Base-by-base conservation (phyloP, 2,888 invertebrate species). In the Zygothrica quintamaculata region DNA sequence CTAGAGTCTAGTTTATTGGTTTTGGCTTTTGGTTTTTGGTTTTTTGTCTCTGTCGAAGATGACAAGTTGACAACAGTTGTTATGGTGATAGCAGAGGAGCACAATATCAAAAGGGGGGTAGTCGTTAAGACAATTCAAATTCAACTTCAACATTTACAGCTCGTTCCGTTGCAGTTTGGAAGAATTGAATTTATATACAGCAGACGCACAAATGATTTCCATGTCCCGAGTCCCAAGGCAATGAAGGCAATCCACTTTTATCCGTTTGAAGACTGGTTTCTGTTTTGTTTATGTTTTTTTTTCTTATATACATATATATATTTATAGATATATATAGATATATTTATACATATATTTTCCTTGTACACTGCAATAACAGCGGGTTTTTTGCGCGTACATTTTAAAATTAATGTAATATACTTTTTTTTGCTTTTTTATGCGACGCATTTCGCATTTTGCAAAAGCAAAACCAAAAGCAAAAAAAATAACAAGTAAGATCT, bases 161-260 rank as follows among this genome's bases (percentile, higher is more conserved):
- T 50, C 33, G 43, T 44, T n/a, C n/a, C n/a, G n/a, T n/a, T n/a
- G n/a, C n/a, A n/a, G 65, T 51, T 66, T 62, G 74, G 74, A 85
- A 78, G 78, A 81, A 73, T 73, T n/a, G n/a, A 57, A 60, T 16
- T 50, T 51, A 53, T 39, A 22, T 34, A 29, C 25, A 57, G 29
- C 31, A 40, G 43, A 44, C 53, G 18, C 48, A 60, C 40, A 43
- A 33, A 33, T 31, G 40, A 36, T 11, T 33, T 36, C 29, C 39
- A 57, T 34, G 29, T 22, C 43, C 3, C 39, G 47, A 33, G 12
- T 47, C 37, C 46, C 52, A 59, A 55, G 37, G 55, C 65, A 31
- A 25, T 36, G 84, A 86, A 86, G 88, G 87, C 70, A 74, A 84
- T 61, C 87, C 68, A 72, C 80, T 76, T 68, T 50, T 51, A 56